Percentiles rank a stretch among this genome's conserved stretches.
Evolutionary conservation across 2,888 invertebrate species (phyloP).

Genomic region (Stenoptilia bipunctidactyla): DNA sequence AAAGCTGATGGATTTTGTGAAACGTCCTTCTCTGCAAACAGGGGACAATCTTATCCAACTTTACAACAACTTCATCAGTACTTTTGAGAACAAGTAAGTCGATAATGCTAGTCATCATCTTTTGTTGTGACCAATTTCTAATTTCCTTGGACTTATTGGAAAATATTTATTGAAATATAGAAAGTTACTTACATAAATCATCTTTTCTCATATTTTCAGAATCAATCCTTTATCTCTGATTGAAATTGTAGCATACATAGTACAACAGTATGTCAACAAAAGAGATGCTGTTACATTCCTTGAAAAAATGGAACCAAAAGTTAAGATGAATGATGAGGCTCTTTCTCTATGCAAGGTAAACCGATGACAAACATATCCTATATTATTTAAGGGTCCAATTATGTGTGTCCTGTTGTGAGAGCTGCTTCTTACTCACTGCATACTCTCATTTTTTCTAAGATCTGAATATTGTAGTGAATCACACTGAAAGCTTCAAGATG

Average conservation of each 20-base stretch:
- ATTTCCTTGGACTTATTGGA: not conserved
- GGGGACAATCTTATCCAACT: slow-evolving; percentile 85
- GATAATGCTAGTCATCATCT: slow-evolving; percentile 21
- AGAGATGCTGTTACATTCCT: slow-evolving; percentile 89
- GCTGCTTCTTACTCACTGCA: too few species aligned
- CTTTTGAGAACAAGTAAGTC: slow-evolving; percentile 95
- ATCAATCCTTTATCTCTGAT: slow-evolving; percentile 94
- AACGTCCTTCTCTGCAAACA: slow-evolving; percentile 80
- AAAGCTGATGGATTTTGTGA: slow-evolving; percentile 84
- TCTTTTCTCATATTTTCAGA: slow-evolving; percentile 68
- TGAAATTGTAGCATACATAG: slow-evolving; percentile 85
- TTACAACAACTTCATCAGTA: slow-evolving; percentile 91
- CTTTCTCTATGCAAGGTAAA: slow-evolving; percentile 83
- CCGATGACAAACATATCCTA: not conserved
- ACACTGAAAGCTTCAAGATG: too few species aligned
- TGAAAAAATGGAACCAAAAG: slow-evolving; percentile 89
- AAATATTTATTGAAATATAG: too few species aligned
- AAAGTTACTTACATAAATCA: too few species aligned
- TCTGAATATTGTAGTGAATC: too few species aligned
- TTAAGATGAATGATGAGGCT: slow-evolving; percentile 88
- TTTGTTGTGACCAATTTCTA: not conserved
- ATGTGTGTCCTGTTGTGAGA: too few species aligned
- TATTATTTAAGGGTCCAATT: too few species aligned
- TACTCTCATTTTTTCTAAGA: too few species aligned
- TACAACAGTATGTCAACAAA: slow-evolving; percentile 83